A percentile compares a stretch with the other conserved stretches of the same genome.
These are phyloP conservation scores for Tortrix viridana DNA, from an alignment of 2,888 invertebrate species.

Conservation along the genomic window DNA sequence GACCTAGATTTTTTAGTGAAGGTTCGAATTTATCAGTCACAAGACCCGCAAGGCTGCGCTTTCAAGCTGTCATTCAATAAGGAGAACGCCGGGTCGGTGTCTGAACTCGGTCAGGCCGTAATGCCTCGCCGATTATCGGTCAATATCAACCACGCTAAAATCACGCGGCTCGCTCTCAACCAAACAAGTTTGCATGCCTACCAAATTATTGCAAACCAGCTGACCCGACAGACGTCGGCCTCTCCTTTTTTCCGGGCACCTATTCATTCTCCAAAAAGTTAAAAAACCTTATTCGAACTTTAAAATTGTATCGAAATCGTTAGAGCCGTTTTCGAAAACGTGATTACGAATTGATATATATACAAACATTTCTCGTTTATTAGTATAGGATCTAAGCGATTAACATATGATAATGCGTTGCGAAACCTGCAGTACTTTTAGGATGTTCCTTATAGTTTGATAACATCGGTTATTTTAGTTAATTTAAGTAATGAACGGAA, in stretches of 20 bases:
- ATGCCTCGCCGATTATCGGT: slow-evolving; percentile 33
- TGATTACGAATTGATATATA: too few species aligned
- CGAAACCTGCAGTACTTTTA: slow-evolving; percentile 16
- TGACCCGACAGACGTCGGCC: too few species aligned
- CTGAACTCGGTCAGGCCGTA: slow-evolving; percentile 32
- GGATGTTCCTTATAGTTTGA: slow-evolving; percentile 21
- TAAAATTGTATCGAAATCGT: too few species aligned
- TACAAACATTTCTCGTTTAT: too few species aligned
- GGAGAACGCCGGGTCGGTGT: slow-evolving; percentile 30
- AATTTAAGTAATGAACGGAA: slow-evolving; percentile 22
- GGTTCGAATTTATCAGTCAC: slow-evolving; percentile 2
- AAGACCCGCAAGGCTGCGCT: slow-evolving; percentile 16
- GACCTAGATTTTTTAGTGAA: neutral
- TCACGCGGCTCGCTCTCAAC: slow-evolving; percentile 23
- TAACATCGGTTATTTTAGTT: slow-evolving; percentile 16
- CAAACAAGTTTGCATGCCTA: slow-evolving; percentile 18
- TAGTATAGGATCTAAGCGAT: slow-evolving; percentile 5
- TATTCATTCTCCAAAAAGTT: too few species aligned
- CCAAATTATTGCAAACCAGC: slow-evolving; percentile 12
- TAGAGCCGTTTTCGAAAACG: too few species aligned
- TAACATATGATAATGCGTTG: neutral
- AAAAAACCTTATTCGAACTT: too few species aligned
- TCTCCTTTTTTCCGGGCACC: too few species aligned
- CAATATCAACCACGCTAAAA: slow-evolving; percentile 27
- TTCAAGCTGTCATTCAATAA: slow-evolving; percentile 32